These are phyloP conservation scores for Nestor notabilis DNA, from an alignment of 2,113 vertebrate genomes.

Conservation along the genomic window DNA sequence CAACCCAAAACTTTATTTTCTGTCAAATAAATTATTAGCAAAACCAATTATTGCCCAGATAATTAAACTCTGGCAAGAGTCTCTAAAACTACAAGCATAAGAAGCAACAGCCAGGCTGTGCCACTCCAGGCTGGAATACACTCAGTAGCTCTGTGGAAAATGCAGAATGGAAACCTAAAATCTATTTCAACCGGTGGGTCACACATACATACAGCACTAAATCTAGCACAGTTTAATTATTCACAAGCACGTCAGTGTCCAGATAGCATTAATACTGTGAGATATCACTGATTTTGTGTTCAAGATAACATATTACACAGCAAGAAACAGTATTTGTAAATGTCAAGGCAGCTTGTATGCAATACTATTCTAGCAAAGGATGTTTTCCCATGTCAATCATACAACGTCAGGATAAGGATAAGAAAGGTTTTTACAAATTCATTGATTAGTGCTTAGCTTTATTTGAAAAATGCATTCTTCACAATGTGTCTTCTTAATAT, in stretches of 20 bases:
- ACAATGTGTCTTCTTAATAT: slow-evolving; percentile 14
- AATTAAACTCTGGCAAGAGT: neutral
- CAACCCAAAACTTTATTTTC: neutral
- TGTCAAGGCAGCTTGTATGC: neutral
- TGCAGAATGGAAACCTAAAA: neutral
- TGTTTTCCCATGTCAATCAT: neutral
- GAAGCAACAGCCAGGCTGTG: neutral
- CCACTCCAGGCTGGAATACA: neutral
- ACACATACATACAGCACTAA: neutral
- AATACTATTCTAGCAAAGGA: neutral
- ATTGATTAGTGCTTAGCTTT: slow-evolving; percentile 57
- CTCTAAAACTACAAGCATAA: neutral
- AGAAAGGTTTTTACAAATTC: slow-evolving; percentile 1
- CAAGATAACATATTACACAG: neutral
- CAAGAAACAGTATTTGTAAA: slow-evolving; percentile 13
- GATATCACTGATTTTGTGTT: neutral
- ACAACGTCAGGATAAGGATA: neutral
- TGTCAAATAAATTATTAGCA: neutral
- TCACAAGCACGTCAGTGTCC: neutral
- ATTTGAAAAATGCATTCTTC: slow-evolving; percentile 11
- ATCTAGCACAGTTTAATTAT: neutral
- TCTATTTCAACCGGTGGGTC: neutral
- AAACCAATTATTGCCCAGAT: neutral
- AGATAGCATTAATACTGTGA: neutral
- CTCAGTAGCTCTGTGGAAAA: neutral